A percentile compares a stretch with the other conserved stretches of the same genome.
phyloP scores from a whole-genome alignment of 2,113 vertebrate species.

The Psophia crepitans region DNA sequence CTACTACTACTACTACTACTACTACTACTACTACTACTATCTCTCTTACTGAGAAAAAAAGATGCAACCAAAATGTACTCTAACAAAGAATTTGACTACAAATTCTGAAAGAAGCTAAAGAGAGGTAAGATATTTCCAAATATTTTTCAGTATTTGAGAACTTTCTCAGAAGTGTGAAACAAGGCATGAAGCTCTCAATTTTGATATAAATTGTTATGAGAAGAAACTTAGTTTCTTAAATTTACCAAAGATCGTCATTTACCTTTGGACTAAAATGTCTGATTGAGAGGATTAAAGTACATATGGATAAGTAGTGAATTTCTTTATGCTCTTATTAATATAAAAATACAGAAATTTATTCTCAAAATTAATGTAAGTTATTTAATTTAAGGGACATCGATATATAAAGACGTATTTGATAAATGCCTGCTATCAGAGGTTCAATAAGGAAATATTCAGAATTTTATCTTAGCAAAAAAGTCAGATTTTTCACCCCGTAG shows the following conservation, averaged over 20 bases:
- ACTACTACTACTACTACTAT: too few species aligned
- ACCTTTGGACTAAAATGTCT: neutral
- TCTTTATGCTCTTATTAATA: neutral
- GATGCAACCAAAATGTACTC: neutral
- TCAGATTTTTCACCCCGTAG: neutral
- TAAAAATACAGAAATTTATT: neutral
- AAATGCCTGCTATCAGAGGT: neutral
- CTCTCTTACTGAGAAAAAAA: neutral
- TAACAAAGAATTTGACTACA: neutral
- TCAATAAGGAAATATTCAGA: neutral
- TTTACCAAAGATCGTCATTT: fast-evolving
- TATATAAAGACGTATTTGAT: neutral
- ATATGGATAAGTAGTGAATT: neutral
- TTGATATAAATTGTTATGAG: neutral
- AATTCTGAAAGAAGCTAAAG: neutral
- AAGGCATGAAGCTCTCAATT: neutral
- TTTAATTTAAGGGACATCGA: neutral
- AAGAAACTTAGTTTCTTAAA: neutral
- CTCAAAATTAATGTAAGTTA: neutral
- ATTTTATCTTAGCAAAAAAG: neutral
- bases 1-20: too few species aligned
- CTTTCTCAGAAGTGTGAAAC: neutral
- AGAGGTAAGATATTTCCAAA: neutral
- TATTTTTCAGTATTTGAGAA: neutral
- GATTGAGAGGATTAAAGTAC: neutral